These are phyloP conservation scores for Drosophila bifasciata DNA, from an alignment of 1,140 invertebrate species.

Conservation along the genomic window DNA sequence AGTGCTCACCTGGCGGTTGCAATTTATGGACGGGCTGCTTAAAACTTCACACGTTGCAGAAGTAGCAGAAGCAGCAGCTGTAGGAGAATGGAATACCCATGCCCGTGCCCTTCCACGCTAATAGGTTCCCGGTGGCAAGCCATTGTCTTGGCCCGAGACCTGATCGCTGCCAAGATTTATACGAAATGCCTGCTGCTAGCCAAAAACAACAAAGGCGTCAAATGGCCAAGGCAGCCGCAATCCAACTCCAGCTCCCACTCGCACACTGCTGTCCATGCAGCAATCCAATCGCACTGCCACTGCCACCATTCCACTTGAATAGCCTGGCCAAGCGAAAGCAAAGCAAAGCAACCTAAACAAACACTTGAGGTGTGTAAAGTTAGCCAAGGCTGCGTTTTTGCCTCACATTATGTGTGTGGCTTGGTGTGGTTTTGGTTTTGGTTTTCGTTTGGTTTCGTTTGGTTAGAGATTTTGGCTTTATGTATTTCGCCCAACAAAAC, in stretches of 20 bases:
- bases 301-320: neutral
- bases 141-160: slow-evolving; percentile 41
- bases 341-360: slow-evolving; percentile 77
- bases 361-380: slow-evolving; percentile 82
- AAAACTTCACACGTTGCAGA: slow-evolving; percentile 60
- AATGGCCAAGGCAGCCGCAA: slow-evolving; percentile 38
- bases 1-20: slow-evolving; percentile 69
- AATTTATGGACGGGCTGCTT: slow-evolving; percentile 72
- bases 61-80: slow-evolving; percentile 1
- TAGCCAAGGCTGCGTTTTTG: slow-evolving; percentile 74
- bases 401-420: slow-evolving; percentile 54
- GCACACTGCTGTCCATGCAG: neutral
- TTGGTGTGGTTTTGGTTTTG: slow-evolving; percentile 36
- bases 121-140: slow-evolving; percentile 31
- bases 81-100: slow-evolving; percentile 30
- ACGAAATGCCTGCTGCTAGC: slow-evolving; percentile 51
- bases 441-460: neutral
- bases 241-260: no score
- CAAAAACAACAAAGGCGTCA: slow-evolving; percentile 62
- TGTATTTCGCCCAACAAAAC: slow-evolving; percentile 39
- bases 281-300: neutral
- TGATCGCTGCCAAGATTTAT: slow-evolving; percentile 70
- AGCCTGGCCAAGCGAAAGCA: slow-evolving; percentile 25
- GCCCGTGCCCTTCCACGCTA: slow-evolving; percentile 41
- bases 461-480: slow-evolving; percentile 47